Evolutionary conservation across 2,797 vertebrate genomes (phyloP).

Genomic region (Propithecus deckenii): DNA sequence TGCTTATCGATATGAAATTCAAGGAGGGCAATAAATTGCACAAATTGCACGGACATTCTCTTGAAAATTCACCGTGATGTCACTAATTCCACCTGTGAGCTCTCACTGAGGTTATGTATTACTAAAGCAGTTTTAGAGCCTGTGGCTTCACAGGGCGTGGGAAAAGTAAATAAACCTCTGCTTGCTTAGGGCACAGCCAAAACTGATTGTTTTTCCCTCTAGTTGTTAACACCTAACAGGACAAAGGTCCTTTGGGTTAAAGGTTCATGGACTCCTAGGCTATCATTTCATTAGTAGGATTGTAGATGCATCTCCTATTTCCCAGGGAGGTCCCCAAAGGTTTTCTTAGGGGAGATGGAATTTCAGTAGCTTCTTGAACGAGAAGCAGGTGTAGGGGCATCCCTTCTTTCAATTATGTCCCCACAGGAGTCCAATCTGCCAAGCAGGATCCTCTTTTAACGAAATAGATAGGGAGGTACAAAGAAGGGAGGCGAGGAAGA

Average conservation of each 20-base stretch:
- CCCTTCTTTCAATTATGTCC: slow-evolving; percentile 28
- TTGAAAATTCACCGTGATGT: slow-evolving; percentile 43
- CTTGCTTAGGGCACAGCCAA: not conserved
- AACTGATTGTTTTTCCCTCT: not conserved
- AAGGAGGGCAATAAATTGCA: slow-evolving; percentile 23
- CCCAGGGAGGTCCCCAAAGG: slow-evolving; percentile 15
- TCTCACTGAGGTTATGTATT: slow-evolving; percentile 31
- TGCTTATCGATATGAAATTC: slow-evolving; percentile 29
- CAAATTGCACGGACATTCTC: not conserved
- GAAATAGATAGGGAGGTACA: not conserved
- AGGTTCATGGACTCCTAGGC: not conserved
- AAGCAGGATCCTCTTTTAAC: not conserved
- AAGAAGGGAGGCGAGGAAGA: not conserved
- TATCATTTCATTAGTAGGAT: slow-evolving; percentile 31
- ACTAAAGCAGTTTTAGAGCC: slow-evolving; percentile 48
- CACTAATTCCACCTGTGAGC: not conserved
- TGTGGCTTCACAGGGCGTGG: slow-evolving; percentile 36
- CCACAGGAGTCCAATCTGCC: slow-evolving; percentile 13
- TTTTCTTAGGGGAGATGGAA: slow-evolving; percentile 42
- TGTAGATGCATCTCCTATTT: not conserved
- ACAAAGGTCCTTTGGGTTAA: slow-evolving; percentile 54
- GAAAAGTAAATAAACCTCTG: slow-evolving; percentile 65
- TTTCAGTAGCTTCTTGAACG: slow-evolving; percentile 57
- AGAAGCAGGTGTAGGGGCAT: not conserved
- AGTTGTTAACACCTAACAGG: not conserved